Evolutionary conservation across 2,888 invertebrate species (phyloP).

Genomic region (Rhaphigaster nebulosa): DNA sequence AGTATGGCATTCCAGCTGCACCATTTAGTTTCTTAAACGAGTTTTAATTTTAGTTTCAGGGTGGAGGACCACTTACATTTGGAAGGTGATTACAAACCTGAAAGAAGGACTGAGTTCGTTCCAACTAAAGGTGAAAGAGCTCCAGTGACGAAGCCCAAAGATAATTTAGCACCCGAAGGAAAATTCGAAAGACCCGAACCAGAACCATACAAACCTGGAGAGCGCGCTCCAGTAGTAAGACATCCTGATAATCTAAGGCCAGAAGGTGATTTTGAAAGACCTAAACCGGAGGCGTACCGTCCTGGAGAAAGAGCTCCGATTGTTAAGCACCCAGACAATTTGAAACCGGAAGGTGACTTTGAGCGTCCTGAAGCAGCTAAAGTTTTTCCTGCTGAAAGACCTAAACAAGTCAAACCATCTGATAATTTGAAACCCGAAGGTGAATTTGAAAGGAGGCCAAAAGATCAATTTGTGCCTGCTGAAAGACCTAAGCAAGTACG

Average conservation of each 20-base stretch:
- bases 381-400: constrained; percentile 70
- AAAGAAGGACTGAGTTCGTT: constrained; percentile 71
- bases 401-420: constrained; percentile 69
- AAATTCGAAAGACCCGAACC: constrained; percentile 70
- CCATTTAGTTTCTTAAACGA: not conserved
- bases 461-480: constrained; percentile 69
- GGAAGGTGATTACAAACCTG: constrained; percentile 76
- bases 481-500: constrained; percentile 69
- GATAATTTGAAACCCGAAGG: constrained; percentile 72
- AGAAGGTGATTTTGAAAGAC: constrained; percentile 74
- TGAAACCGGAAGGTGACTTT: constrained; percentile 71
- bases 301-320: constrained; percentile 71
- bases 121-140: constrained; percentile 67
- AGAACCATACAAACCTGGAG: constrained; percentile 69
- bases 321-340: constrained; percentile 71
- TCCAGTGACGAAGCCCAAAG: constrained; percentile 67
- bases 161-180: constrained; percentile 73
- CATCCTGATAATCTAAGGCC: constrained; percentile 71
- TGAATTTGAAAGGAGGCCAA: constrained; percentile 70
- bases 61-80: constrained; percentile 78
- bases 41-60: constrained; percentile 64
- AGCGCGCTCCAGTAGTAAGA: constrained; percentile 72
- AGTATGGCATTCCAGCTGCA: not conserved
- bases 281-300: constrained; percentile 65
- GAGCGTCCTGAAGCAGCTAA: constrained; percentile 66